phyloP scores from a whole-genome alignment of 2,113 vertebrate species.

The Penelope pileata region DNA sequence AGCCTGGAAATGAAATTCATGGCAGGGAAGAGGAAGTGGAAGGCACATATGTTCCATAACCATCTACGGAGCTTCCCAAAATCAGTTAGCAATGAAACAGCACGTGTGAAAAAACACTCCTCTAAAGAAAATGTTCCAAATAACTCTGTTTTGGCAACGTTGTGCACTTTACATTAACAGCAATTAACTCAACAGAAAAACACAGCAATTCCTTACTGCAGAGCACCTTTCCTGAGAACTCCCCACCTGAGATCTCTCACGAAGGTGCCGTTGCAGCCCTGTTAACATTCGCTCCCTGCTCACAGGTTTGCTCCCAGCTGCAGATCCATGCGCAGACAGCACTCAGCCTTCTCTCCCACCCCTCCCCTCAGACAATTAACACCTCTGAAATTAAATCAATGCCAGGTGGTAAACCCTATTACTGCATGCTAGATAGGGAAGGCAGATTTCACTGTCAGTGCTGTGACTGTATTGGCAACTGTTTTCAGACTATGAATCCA shows the following conservation, averaged over 20 bases:
- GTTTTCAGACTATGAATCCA: too few species aligned
- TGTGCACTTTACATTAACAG: not conserved
- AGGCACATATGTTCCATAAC: not conserved
- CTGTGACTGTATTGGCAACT: not conserved
- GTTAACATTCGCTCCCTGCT: not conserved
- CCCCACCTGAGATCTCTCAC: not conserved
- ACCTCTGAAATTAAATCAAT: not conserved
- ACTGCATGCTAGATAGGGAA: rapidly evolving
- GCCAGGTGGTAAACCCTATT: not conserved
- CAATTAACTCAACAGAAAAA: constrained; percentile 6
- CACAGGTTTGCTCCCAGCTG: not conserved
- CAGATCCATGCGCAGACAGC: not conserved
- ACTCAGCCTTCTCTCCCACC: not conserved
- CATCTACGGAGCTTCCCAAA: not conserved
- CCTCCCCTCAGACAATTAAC: not conserved
- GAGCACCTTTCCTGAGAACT: constrained; percentile 32
- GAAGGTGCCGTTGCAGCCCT: not conserved
- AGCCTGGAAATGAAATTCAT: not conserved
- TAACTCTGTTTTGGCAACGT: not conserved
- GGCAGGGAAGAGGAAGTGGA: not conserved
- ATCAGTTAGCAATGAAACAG: not conserved
- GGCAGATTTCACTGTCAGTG: not conserved
- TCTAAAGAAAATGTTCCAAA: not conserved
- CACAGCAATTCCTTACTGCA: not conserved
- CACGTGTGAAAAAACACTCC: not conserved